Evolutionary conservation across 2,888 invertebrate genomes (phyloP).

Genomic region (Pediacus dermestoides): DNA sequence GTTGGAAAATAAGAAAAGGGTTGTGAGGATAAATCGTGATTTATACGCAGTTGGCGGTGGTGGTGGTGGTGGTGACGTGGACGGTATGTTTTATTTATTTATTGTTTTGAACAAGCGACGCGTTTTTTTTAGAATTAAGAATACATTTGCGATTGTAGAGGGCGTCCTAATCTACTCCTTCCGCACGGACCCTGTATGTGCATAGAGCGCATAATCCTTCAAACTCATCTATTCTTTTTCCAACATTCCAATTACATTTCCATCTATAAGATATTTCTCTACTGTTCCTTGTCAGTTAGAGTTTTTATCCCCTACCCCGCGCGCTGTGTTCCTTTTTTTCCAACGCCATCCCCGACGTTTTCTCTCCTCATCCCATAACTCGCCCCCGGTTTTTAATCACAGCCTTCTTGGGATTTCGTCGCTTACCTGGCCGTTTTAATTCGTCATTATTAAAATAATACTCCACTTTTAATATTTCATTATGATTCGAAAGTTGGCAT

Average conservation of each 20-base stretch:
- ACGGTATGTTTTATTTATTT: too few relatives aligned
- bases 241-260: too few relatives aligned
- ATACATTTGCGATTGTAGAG: too few relatives aligned
- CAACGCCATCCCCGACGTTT: too few relatives aligned
- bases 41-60: constrained; percentile 32
- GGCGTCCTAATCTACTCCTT: too few relatives aligned
- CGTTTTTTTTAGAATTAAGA: constrained; percentile 5
- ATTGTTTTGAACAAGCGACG: too few relatives aligned
- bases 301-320: constrained; percentile 32
- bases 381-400: constrained; percentile 45
- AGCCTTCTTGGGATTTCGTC: constrained; percentile 43
- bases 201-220: too few relatives aligned
- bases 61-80: constrained; percentile 25
- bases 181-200: too few relatives aligned
- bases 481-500: constrained; percentile 40
- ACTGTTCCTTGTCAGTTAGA: too few relatives aligned
- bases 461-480: constrained; percentile 53
- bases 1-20: constrained; percentile 29
- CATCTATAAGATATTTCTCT: too few relatives aligned
- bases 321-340: constrained; percentile 25
- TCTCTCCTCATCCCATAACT: too few relatives aligned
- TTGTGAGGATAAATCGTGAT: constrained; percentile 32
- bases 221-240: too few relatives aligned
- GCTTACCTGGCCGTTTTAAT: constrained; percentile 49
- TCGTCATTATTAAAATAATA: constrained; percentile 53